Percentiles rank a stretch among this genome's conserved stretches.
Evolutionary conservation across 2,797 vertebrate genomes (phyloP).

Genomic region (Ctenopoma multispine): DNA sequence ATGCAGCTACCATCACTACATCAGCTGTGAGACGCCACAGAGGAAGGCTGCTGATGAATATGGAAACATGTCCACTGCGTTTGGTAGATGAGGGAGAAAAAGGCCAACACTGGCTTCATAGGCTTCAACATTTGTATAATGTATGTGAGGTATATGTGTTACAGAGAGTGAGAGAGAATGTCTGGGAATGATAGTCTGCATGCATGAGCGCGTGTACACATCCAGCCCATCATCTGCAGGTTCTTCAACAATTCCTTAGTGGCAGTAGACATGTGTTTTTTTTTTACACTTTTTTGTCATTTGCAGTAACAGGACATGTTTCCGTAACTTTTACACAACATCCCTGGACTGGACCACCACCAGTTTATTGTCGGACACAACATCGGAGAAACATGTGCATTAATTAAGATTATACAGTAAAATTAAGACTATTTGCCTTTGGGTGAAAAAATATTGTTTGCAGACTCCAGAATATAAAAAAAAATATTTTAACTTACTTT

Average conservation of each 20-base stretch:
- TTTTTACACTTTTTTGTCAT: too few relatives aligned
- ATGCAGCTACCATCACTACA: background rate
- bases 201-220: background rate
- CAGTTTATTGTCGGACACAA: too few relatives aligned
- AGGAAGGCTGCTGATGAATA: constrained; percentile 1
- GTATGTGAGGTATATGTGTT: background rate
- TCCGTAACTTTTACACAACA: background rate
- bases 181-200: background rate
- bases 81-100: background rate
- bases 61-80: background rate
- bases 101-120: background rate
- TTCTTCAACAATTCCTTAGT: background rate
- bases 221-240: background rate
- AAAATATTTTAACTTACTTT: too few relatives aligned
- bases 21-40: background rate
- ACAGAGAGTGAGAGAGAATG: background rate
- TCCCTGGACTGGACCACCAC: background rate
- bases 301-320: too few relatives aligned
- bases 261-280: too few relatives aligned
- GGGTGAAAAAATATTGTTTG: too few relatives aligned
- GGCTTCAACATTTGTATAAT: background rate
- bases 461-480: too few relatives aligned
- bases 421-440: too few relatives aligned
- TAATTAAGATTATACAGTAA: too few relatives aligned
- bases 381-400: background rate